Evolutionary conservation across 2,113 vertebrate species (phyloP).

Genomic region (Callithrix jacchus): DNA sequence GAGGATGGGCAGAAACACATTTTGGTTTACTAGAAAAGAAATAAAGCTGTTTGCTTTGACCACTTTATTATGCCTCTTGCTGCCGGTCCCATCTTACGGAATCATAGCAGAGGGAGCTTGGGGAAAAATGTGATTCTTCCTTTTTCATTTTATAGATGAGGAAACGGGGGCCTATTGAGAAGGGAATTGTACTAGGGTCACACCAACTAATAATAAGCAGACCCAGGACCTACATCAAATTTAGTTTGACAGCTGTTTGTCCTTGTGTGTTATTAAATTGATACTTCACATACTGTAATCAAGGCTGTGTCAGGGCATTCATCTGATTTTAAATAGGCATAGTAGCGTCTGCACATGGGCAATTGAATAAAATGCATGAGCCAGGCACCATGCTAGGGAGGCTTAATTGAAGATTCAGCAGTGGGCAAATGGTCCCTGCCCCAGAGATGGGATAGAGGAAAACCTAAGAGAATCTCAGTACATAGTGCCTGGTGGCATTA

Average conservation of each 20-base stretch:
- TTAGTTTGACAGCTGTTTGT: not conserved
- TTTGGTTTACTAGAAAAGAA: not conserved
- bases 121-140: not conserved
- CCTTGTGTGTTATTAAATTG: not conserved
- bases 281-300: not conserved
- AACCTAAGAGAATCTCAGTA: accelerated
- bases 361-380: not conserved
- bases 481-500: accelerated
- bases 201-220: not conserved
- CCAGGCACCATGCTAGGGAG: not conserved
- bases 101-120: not conserved
- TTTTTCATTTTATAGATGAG: not conserved
- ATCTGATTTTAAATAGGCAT: not conserved
- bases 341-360: not conserved
- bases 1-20: not conserved
- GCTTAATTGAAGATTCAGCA: not conserved
- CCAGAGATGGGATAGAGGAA: not conserved
- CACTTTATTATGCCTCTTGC: not conserved
- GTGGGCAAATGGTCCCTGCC: not conserved
- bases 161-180: not conserved
- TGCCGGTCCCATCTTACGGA: not conserved
- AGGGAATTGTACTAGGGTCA: not conserved
- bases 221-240: not conserved
- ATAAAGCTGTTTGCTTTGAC: not conserved
- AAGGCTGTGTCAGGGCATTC: not conserved